Conservation (phyloP, 2,888 invertebrate species). For the Eumacrocentrus americanus region DNA sequence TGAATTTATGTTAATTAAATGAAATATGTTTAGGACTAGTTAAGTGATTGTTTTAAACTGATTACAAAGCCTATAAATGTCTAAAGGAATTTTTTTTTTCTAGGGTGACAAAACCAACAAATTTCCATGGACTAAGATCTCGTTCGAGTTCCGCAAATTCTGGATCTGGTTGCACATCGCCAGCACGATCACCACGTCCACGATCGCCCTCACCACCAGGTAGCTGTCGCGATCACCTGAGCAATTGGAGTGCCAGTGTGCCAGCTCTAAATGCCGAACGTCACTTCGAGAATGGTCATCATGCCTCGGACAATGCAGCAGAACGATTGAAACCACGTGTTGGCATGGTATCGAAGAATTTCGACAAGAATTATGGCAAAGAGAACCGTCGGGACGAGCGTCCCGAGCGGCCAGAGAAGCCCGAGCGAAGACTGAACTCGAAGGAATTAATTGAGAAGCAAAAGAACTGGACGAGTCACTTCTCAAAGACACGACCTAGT, state of each 20-base stretch:
- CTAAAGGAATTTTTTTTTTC: too few species aligned
- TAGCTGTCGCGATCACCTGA: constrained; percentile 62
- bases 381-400: constrained; percentile 63
- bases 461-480: constrained; percentile 91
- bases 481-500: constrained; percentile 76
- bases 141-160: constrained; percentile 72
- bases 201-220: constrained; percentile 58
- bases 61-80: too few species aligned
- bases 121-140: constrained; percentile 66
- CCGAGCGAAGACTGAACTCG: constrained; percentile 81
- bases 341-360: constrained; percentile 39
- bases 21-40: too few species aligned
- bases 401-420: constrained; percentile 77
- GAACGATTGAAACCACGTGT: constrained; percentile 61
- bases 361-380: constrained; percentile 52
- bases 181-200: constrained; percentile 65
- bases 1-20: too few species aligned
- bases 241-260: constrained; percentile 66
- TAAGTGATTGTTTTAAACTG: too few species aligned
- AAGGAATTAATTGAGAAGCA: constrained; percentile 89
- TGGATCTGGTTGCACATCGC: constrained; percentile 68
- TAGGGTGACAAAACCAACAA: constrained; percentile 58
- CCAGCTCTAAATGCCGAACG: constrained; percentile 62
- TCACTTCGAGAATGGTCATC: constrained; percentile 57
- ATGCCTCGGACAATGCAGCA: constrained; percentile 58